Base-by-base conservation (phyloP, 2,888 invertebrate species). In the Cantharis lateralis region DNA sequence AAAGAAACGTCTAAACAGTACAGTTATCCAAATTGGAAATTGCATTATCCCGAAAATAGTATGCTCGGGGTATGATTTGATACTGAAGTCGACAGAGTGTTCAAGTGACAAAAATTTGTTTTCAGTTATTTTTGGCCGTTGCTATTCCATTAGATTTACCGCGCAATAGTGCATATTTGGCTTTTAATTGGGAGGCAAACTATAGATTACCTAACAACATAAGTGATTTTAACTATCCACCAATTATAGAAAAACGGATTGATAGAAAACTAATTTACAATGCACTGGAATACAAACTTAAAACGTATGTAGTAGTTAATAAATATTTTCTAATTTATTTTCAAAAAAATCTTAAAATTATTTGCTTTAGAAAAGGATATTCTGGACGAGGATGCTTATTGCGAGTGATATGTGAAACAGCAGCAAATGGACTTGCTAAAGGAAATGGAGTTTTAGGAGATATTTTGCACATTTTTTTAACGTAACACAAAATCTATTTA, bases 141-240 rank as follows among this genome's bases (percentile, higher is more conserved):
- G 93, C 94, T 0, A 90, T 94, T 64, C 95, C 95, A 0, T 86
- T 94, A 18, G 93, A 93, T 82, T 89, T 93, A 13, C 92, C 93
- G 0, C 91, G 93, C 80, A 91, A 92, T 82, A 92, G 92, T 84
- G 91, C 93, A 3, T 94, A 93, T 83, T 88, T 94, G 73, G 93
- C 94, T 0, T 94, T 93, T 85, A 94, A 94, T 88, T 93, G 94
- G 84, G 94, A 94, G 84, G 91, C 93, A 0, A 93, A 92, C 86
- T 94, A 93, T 87, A 87, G 86, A 28, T 85, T 92, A 9, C 91
- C 94, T 0, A 89, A 85, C 10, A 93, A 93, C 82, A 89, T 85
- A 16, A 88, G 88, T 48, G 84, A 85, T 48, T 86, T 84, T 32
- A 84, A 82, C 70, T 86, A 84, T 80, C 86, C 86, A 18, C 85